phyloP scores from a whole-genome alignment of 2,113 vertebrate genomes.

The Oryctolagus cuniculus region DNA sequence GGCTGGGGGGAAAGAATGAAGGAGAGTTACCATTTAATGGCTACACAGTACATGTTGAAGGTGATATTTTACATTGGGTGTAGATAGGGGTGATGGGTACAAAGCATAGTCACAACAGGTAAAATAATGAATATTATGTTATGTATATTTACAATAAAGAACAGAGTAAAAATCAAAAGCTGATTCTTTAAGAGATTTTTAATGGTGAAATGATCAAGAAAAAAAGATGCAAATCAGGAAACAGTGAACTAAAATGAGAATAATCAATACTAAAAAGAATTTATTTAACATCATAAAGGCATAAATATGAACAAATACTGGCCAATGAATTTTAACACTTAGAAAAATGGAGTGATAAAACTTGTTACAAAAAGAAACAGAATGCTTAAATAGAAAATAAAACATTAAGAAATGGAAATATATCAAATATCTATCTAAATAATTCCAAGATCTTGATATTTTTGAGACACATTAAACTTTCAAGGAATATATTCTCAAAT shows the following conservation, averaged over 20 bases:
- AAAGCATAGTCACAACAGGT: background rate
- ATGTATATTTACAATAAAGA: background rate
- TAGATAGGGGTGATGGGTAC: background rate
- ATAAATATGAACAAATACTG: background rate
- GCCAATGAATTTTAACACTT: background rate
- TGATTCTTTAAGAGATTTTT: conserved; percentile 8
- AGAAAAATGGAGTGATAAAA: background rate
- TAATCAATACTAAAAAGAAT: background rate
- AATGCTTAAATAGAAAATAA: background rate
- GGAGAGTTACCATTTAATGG: background rate
- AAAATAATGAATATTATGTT: background rate
- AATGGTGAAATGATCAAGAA: background rate
- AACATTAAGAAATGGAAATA: conserved; percentile 32
- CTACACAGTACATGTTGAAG: background rate
- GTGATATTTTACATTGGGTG: background rate
- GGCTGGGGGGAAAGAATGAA: background rate
- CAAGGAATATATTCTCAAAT: background rate
- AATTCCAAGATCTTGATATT: background rate
- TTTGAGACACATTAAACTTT: background rate
- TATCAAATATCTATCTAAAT: background rate
- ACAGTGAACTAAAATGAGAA: conserved; percentile 30
- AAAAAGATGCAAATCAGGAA: background rate
- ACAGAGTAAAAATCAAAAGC: background rate
- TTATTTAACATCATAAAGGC: background rate
- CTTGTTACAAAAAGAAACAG: background rate